Base-by-base conservation (phyloP, 2,888 invertebrate species). In the Hololepta plana region DNA sequence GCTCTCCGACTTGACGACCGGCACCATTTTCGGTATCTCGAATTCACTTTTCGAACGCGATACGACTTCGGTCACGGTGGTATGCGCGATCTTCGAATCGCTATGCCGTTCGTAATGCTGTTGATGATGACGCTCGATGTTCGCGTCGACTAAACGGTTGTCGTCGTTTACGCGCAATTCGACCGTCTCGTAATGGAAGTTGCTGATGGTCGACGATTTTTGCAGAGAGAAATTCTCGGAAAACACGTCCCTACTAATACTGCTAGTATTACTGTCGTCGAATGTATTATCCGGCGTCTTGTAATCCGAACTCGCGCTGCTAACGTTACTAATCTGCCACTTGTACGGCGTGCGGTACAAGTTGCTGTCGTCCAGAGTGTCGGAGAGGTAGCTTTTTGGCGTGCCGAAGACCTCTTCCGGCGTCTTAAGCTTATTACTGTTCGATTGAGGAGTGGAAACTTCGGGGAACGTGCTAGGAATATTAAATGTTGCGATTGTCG, bases 1-100 rank as follows among this genome's bases (percentile, higher is more conserved):
- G n/a, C n/a, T n/a, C n/a, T n/a, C n/a, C n/a, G n/a, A n/a, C n/a
- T n/a, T n/a, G n/a, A n/a, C n/a, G n/a, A n/a, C n/a, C n/a, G n/a
- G n/a, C n/a, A n/a, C n/a, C n/a, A n/a, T n/a, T n/a, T n/a, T n/a
- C 3, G 51, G 51, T 10, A 54, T 51, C 33, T 50, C 46, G 34
- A 47, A 52, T 28, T 53, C 53, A 36, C 53, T 53, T 35, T 51
- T 50, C 4, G 53, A 53, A 6, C 51, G 42, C 20, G 49, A 29
- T 15, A 52, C n/a, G n/a, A n/a, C n/a, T n/a, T n/a, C n/a, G n/a
- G n/a, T n/a, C n/a, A n/a, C n/a, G n/a, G n/a, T n/a, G n/a, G n/a
- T n/a, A n/a, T n/a, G n/a, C n/a, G n/a, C n/a, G n/a, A n/a, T n/a
- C n/a, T n/a, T n/a, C n/a, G n/a, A n/a, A n/a, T n/a, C n/a, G n/a